A percentile compares a stretch with the other conserved stretches of the same genome.
phyloP scores from a whole-genome alignment of 2,113 vertebrate species.

The Hiodon tergisus region DNA sequence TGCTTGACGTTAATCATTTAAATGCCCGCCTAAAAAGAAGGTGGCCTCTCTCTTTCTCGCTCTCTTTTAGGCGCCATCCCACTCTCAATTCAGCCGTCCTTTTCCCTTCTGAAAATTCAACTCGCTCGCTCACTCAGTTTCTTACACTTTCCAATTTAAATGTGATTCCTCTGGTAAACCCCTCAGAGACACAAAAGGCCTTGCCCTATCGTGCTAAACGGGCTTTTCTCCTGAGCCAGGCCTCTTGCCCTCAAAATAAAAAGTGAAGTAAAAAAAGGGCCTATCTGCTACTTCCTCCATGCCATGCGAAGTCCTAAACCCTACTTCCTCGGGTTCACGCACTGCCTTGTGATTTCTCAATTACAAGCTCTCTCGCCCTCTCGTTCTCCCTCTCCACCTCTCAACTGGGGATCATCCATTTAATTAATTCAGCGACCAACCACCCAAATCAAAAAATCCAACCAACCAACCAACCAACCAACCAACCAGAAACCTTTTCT shows the following conservation, averaged over 20 bases:
- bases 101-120: slow-evolving; percentile 48
- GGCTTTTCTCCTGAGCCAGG: slow-evolving; percentile 11
- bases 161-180: slow-evolving; percentile 40
- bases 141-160: slow-evolving; percentile 39
- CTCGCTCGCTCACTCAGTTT: slow-evolving; percentile 42
- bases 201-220: slow-evolving; percentile 47
- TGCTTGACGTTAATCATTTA: slow-evolving; percentile 92
- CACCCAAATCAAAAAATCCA: slow-evolving; percentile 48
- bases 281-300: slow-evolving; percentile 22
- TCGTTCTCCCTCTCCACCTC: background rate
- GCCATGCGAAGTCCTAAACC: slow-evolving; percentile 64
- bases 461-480: slow-evolving; percentile 29
- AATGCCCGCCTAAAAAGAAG: slow-evolving; percentile 79
- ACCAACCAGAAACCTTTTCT: slow-evolving; percentile 35
- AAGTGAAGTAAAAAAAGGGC: slow-evolving; percentile 21
- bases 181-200: slow-evolving; percentile 20
- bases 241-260: slow-evolving; percentile 3
- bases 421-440: slow-evolving; percentile 81
- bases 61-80: slow-evolving; percentile 35
- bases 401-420: slow-evolving; percentile 60
- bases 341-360: slow-evolving; percentile 75
- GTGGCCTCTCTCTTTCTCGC: slow-evolving; percentile 44
- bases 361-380: slow-evolving; percentile 61
- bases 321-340: slow-evolving; percentile 46
- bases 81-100: slow-evolving; percentile 47